A percentile compares a stretch with the other conserved stretches of the same genome.
These are phyloP conservation scores for Metaphire vulgaris DNA, from an alignment of 1,140 invertebrate genomes.

Conservation along the genomic window DNA sequence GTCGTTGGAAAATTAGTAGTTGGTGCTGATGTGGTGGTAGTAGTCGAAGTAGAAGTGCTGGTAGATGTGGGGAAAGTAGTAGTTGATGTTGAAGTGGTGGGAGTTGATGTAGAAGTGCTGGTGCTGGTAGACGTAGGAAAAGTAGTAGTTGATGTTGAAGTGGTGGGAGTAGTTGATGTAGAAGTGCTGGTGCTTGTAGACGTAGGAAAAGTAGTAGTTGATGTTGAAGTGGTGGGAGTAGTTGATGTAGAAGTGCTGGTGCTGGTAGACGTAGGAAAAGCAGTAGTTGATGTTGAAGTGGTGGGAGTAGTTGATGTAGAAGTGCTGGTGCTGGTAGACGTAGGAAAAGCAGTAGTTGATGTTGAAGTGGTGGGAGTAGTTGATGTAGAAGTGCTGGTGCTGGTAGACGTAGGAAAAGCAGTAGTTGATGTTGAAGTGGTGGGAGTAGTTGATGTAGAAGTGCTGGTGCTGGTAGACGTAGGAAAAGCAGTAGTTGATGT, in stretches of 20 bases:
- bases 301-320: no score
- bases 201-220: no score
- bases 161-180: neutral
- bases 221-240: neutral
- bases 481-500: neutral
- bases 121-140: neutral
- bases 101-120: neutral
- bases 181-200: no score
- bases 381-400: no score
- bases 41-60: neutral
- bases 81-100: neutral
- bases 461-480: no score
- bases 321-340: no score
- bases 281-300: neutral
- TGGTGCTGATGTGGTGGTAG: neutral
- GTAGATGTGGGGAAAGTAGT: neutral
- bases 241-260: no score
- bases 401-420: neutral
- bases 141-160: neutral
- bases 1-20: neutral
- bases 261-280: no score
- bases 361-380: no score
- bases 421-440: neutral
- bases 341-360: no score
- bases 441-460: no score